These are phyloP conservation scores for Lithosia quadra DNA, from an alignment of 2,888 invertebrate genomes.

Conservation along the genomic window DNA sequence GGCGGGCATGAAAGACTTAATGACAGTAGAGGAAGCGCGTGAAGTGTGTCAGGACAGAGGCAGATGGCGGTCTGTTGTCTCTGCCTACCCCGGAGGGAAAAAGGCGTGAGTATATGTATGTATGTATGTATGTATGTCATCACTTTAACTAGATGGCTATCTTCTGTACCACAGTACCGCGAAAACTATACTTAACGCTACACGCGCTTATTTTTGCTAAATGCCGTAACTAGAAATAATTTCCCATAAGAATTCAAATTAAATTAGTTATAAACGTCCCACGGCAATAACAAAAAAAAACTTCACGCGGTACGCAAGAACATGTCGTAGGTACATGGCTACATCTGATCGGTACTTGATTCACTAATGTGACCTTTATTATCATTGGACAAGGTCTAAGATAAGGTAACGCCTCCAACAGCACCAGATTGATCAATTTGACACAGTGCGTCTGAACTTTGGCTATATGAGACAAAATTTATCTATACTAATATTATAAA, in stretches of 20 bases:
- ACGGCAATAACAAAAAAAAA: constrained; percentile 30
- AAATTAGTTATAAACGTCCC: constrained; percentile 35
- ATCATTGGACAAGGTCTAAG: constrained; percentile 41
- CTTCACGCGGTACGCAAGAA: constrained; percentile 26
- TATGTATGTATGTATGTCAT: too few species aligned
- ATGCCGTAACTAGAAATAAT: constrained; percentile 7
- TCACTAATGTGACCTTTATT: constrained; percentile 48
- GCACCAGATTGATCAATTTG: constrained; percentile 53
- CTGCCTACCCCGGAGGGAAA: too few species aligned
- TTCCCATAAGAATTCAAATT: constrained; percentile 37
- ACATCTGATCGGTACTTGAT: constrained; percentile 19
- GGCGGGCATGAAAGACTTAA: too few species aligned
- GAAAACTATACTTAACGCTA: background rate
- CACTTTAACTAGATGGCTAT: too few species aligned
- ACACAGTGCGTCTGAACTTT: constrained; percentile 56
- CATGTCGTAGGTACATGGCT: constrained; percentile 25
- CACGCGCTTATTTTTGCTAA: constrained; percentile 11
- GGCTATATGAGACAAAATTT: constrained; percentile 56
- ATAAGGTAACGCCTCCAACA: constrained; percentile 24
- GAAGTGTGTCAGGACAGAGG: too few species aligned
- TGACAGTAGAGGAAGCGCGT: too few species aligned
- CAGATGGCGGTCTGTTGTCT: too few species aligned
- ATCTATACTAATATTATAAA: too few species aligned
- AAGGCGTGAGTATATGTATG: too few species aligned
- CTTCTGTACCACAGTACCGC: background rate